Percentiles rank a stretch among this genome's conserved stretches.
These are phyloP conservation scores for Lycaon pictus DNA, from an alignment of 2,113 vertebrate genomes.

Conservation along the genomic window DNA sequence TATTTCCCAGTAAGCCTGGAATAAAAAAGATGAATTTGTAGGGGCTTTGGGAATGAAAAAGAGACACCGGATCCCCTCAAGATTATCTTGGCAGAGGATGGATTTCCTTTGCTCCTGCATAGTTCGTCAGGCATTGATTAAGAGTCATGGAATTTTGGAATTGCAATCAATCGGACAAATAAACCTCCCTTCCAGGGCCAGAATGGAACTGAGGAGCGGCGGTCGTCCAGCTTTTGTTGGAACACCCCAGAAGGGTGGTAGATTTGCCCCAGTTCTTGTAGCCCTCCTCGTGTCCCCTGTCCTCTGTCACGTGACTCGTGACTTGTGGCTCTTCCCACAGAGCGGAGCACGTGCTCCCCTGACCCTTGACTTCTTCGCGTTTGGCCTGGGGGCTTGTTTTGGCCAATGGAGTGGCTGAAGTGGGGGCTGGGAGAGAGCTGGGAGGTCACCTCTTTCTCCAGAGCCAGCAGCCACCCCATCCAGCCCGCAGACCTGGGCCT, in stretches of 20 bases:
- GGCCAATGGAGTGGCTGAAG: neutral
- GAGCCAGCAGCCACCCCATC: neutral
- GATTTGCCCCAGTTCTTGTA: too few species aligned
- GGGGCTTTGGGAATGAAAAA: neutral
- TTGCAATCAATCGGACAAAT: neutral
- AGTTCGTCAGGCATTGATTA: neutral
- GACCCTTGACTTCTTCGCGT: neutral
- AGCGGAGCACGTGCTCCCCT: neutral
- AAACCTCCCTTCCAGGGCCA: neutral
- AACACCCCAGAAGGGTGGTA: neutral
- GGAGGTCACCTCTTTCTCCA: rapidly evolving
- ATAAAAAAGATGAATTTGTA: neutral
- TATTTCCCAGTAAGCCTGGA: neutral
- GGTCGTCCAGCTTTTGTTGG: neutral
- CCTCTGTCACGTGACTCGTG: neutral
- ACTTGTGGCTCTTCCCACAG: neutral
- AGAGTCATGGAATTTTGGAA: neutral
- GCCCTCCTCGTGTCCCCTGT: neutral
- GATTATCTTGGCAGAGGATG: neutral
- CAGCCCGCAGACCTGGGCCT: neutral
- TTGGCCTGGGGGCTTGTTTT: neutral
- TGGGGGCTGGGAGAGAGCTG: neutral
- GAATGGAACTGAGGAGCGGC: rapidly evolving
- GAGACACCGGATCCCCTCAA: neutral
- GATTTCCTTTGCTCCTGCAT: neutral